These are phyloP conservation scores for Nezara viridula DNA, from an alignment of 2,888 invertebrate genomes.

Conservation along the genomic window DNA sequence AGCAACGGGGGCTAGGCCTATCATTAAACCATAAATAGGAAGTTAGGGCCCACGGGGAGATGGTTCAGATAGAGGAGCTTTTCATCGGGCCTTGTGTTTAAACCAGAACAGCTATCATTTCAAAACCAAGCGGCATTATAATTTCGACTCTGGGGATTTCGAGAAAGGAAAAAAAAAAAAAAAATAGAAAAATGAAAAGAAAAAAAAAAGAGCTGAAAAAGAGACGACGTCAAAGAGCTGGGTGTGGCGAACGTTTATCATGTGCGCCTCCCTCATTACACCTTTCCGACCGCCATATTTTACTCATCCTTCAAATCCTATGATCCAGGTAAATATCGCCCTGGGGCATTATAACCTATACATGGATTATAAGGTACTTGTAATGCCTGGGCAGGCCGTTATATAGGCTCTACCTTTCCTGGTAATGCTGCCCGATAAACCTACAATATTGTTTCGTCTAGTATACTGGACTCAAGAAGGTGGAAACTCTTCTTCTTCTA, in stretches of 20 bases:
- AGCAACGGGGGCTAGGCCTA: conserved; percentile 16
- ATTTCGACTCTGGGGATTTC: conserved; percentile 57
- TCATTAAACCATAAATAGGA: conserved; percentile 57
- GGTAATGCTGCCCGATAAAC: not conserved
- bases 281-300: conserved; percentile 56
- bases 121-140: conserved; percentile 55
- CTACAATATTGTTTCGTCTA: not conserved
- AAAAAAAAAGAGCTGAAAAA: conserved; percentile 25
- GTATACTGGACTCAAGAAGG: not conserved
- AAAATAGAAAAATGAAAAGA: not conserved
- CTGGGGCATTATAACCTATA: conserved; percentile 46
- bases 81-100: conserved; percentile 58
- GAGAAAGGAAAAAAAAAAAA: conserved; percentile 53
- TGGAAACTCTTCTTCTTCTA: no score
- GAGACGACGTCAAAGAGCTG: conserved; percentile 56
- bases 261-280: conserved; percentile 51
- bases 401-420: not conserved
- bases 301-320: conserved; percentile 58
- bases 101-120: conserved; percentile 57
- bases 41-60: conserved; percentile 53
- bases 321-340: conserved; percentile 54
- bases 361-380: conserved; percentile 50
- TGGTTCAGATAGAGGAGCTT: conserved; percentile 56
- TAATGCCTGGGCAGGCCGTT: not conserved
- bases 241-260: conserved; percentile 56